phyloP scores from a whole-genome alignment of 2,113 vertebrate genomes.

The Sus scrofa region DNA sequence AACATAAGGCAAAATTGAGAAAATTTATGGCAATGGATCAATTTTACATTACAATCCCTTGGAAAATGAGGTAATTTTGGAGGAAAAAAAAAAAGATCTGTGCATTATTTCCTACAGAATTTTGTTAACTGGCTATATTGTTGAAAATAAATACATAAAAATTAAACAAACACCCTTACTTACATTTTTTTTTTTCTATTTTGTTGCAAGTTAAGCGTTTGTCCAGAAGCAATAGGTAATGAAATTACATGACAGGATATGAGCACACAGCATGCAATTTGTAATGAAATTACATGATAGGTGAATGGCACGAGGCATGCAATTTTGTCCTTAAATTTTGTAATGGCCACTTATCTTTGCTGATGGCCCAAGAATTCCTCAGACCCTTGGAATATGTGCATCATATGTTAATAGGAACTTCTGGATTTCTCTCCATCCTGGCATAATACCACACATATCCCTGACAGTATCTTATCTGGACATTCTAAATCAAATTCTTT shows the following conservation, averaged over 20 bases:
- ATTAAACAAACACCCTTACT: neutral
- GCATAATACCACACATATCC: neutral
- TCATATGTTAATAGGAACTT: neutral
- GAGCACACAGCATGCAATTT: neutral
- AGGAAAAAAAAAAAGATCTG: neutral
- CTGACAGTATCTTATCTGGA: neutral
- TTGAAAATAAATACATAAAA: neutral
- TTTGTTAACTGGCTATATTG: neutral
- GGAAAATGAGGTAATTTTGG: neutral
- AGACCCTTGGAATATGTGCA: neutral
- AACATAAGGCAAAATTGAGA: neutral
- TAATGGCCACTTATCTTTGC: neutral
- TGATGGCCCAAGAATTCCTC: neutral
- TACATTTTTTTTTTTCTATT: neutral
- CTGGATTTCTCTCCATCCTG: neutral
- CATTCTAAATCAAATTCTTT: neutral
- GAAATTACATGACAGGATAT: neutral
- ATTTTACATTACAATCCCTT: neutral
- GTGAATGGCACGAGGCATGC: neutral
- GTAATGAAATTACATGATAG: neutral
- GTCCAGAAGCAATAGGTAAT: neutral
- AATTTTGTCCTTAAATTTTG: neutral
- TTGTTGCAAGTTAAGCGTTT: neutral
- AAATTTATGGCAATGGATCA: neutral
- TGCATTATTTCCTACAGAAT: neutral